phyloP scores from a whole-genome alignment of 2,797 vertebrate genomes.

The Melanotaenia parkinsoni region DNA sequence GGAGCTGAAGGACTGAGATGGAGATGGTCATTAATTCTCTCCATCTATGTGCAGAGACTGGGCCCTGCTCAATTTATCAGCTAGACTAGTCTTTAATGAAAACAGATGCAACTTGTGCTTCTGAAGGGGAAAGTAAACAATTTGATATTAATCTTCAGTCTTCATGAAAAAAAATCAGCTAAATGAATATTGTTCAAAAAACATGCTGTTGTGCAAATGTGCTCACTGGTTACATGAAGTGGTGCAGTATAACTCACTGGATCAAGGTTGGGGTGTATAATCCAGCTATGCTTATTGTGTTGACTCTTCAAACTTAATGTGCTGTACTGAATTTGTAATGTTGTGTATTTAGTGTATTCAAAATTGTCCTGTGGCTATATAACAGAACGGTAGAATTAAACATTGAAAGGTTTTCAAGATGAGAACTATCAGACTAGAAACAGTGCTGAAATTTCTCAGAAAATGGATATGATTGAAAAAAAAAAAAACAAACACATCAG shows the following conservation, averaged over 20 bases:
- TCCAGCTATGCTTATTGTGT: background rate
- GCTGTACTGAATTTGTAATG: constrained; percentile 33
- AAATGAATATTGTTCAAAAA: background rate
- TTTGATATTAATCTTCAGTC: background rate
- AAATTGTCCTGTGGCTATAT: background rate
- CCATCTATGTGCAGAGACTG: constrained; percentile 5
- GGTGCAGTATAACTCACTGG: background rate
- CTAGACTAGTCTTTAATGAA: constrained; percentile 26
- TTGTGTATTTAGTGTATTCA: background rate
- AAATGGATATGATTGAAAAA: constrained; percentile 11
- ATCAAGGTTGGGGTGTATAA: background rate
- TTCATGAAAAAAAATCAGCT: background rate
- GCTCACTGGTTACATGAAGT: background rate
- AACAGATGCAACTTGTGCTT: constrained; percentile 35
- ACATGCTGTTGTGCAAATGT: background rate
- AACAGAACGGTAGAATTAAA: constrained; percentile 1
- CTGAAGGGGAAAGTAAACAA: constrained; percentile 11
- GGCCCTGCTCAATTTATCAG: constrained; percentile 38
- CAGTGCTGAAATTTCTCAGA: constrained; percentile 32
- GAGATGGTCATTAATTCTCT: constrained; percentile 40
- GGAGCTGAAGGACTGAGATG: constrained; percentile 24
- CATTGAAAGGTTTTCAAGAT: constrained; percentile 22
- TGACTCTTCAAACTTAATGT: background rate
- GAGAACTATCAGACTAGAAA: constrained; percentile 17
- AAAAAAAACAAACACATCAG: background rate